Base-by-base conservation (phyloP, 2,113 vertebrate species). In the Chaetops frenatus region DNA sequence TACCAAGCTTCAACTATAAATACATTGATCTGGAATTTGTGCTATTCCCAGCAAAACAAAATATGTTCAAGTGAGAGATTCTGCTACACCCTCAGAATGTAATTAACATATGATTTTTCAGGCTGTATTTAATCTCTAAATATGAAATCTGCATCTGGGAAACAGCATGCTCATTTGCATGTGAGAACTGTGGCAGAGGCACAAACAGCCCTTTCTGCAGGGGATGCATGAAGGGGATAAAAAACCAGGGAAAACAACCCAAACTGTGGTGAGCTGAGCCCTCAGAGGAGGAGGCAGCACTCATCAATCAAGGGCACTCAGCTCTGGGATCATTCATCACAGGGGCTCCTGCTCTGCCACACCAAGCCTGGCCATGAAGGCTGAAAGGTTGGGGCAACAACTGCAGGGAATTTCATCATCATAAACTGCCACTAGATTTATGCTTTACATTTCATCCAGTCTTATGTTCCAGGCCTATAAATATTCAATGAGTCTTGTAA, bases 21-120 rank as follows among this genome's bases (percentile, higher is more conserved):
- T 57, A 53, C 29, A 88, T 67, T 42, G 84, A 92, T 66, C 65
- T 86, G 78, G 78, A 91, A 61, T 96, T 90, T 90, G 54, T 7
- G 7, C 67, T 86, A 53, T 77, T 95, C 94, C 88, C 60, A 90
- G 85, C 81, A 92, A 96, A 96, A 96, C 60, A 92, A 94, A 96
- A 88, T 50, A 82, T 77, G 85, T 54, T 56, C 67, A 48, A 96
- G 88, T 84, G 82, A 88, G 72, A 96, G 86, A 67, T 67, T 60
- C 51, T 77, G 76, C 83, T 78, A 53, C 72, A 38, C 71, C 76
- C 93, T 74, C 76, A 35, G 92, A 86, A 92, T 62, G 57, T 56
- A 74, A 94, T 96, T 86, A 96, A 86, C 94, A 92, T 86, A 56
- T 0, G 58, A 92, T 92, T 96, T 93, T 86, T 77, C 64, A 71